Conservation (phyloP, 2,113 vertebrate genomes). For the Saguinus midas region DNA sequence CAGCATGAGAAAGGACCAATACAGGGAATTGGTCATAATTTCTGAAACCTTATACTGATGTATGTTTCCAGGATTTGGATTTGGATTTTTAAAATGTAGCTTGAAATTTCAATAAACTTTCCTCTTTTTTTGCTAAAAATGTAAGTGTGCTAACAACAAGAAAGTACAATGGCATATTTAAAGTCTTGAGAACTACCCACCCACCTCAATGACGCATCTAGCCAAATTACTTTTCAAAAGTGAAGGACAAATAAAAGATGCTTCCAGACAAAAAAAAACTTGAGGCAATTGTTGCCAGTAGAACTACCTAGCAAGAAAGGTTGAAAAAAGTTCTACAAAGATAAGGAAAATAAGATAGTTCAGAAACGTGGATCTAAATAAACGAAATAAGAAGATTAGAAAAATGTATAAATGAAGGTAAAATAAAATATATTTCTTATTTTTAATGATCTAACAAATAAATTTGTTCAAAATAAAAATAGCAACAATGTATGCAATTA, state of each 20-base stretch:
- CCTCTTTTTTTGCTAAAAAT: constrained; percentile 80
- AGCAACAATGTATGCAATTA: not conserved
- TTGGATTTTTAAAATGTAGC: constrained; percentile 81
- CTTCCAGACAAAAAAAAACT: too few species aligned
- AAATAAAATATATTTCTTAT: too few species aligned
- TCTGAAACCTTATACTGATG: constrained; percentile 73
- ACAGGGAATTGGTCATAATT: not conserved
- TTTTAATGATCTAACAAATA: too few species aligned
- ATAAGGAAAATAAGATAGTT: not conserved
- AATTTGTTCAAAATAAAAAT: too few species aligned
- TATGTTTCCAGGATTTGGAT: constrained; percentile 75
- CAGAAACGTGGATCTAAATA: not conserved
- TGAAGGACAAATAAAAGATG: not conserved
- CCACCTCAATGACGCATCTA: too few species aligned
- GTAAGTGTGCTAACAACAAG: not conserved
- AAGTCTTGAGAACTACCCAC: not conserved
- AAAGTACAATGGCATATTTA: not conserved
- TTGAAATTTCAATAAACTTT: constrained; percentile 85
- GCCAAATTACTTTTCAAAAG: not conserved
- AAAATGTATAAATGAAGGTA: too few species aligned
- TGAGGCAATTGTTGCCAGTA: too few species aligned
- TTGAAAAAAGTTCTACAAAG: too few species aligned
- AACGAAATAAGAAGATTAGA: not conserved
- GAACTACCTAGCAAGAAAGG: too few species aligned
- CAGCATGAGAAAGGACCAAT: too few species aligned